phyloP scores from a whole-genome alignment of 2,888 invertebrate genomes.

The Cancer borealis region DNA sequence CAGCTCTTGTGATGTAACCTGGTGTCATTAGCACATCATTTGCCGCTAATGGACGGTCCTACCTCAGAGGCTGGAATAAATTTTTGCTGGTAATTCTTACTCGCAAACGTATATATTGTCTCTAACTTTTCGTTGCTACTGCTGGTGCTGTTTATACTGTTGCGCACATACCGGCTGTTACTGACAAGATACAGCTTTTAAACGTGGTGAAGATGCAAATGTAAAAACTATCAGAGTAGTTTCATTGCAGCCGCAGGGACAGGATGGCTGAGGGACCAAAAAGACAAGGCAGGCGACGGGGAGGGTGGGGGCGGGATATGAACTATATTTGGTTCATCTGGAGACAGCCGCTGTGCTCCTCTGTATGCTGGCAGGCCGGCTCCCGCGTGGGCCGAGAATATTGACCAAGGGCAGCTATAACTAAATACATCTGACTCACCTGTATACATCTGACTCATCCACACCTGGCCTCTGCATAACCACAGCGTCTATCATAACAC shows the following conservation, averaged over 20 bases:
- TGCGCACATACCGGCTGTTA: background rate
- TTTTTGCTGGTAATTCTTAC: background rate
- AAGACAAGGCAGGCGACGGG: background rate
- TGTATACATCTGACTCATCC: too few relatives aligned
- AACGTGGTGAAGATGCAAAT: background rate
- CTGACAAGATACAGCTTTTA: background rate
- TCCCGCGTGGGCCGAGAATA: slow-evolving; percentile 21
- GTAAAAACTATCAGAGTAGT: background rate
- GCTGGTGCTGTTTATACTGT: background rate
- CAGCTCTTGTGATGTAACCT: background rate
- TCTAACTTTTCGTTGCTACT: background rate
- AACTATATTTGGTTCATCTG: background rate
- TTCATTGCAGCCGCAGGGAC: background rate
- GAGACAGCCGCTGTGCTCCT: background rate
- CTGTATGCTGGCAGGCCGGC: slow-evolving; percentile 9
- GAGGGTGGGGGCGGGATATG: background rate
- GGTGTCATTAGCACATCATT: slow-evolving; percentile 29
- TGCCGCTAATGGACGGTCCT: background rate
- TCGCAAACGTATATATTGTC: background rate
- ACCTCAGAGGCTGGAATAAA: background rate
- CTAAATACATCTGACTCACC: too few relatives aligned
- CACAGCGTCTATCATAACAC: too few relatives aligned
- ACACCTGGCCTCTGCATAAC: too few relatives aligned
- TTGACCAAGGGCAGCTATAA: background rate
- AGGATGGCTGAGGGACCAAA: background rate